A percentile compares a stretch with the other conserved stretches of the same genome.
These are phyloP conservation scores for Gadus chalcogrammus DNA, from an alignment of 2,113 vertebrate genomes.

Conservation along the genomic window DNA sequence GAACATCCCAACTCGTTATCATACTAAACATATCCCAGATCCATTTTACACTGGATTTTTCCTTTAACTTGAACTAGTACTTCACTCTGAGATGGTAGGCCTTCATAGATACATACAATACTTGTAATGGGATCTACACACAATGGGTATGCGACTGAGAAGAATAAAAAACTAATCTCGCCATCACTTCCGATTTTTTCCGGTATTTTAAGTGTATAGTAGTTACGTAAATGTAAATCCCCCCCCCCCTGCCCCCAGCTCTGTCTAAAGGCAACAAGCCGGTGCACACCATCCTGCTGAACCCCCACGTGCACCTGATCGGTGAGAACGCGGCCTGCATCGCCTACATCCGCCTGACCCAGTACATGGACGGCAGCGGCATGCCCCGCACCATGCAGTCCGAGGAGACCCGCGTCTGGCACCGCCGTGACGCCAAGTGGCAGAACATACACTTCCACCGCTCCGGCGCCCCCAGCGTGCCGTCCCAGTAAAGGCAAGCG, in stretches of 20 bases:
- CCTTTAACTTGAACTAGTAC: too few relatives aligned
- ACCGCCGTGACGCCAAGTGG: conserved; percentile 96
- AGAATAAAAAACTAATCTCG: too few relatives aligned
- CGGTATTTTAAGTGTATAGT: not conserved
- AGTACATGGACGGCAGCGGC: conserved; percentile 89
- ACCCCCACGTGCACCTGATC: conserved; percentile 94
- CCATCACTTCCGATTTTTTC: not conserved
- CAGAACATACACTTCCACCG: conserved; percentile 98
- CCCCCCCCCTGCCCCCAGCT: conserved; percentile 67
- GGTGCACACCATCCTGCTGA: conserved; percentile 95
- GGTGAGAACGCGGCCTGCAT: conserved; percentile 95
- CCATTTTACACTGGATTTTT: too few relatives aligned
- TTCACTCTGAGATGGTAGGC: too few relatives aligned
- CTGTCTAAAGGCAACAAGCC: conserved; percentile 94
- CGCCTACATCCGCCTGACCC: conserved; percentile 92
- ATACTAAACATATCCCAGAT: too few relatives aligned
- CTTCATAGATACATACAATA: too few relatives aligned
- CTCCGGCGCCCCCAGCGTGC: conserved; percentile 91
- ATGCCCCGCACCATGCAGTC: conserved; percentile 97
- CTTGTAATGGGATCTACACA: too few relatives aligned
- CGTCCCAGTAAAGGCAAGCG: conserved; percentile 82
- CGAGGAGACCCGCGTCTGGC: conserved; percentile 96
- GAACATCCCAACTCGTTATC: too few relatives aligned
- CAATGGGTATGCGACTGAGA: too few relatives aligned
- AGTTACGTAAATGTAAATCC: not conserved